Evolutionary conservation across 2,797 vertebrate species (phyloP).

Genomic region (Coracias cyanogaster): DNA sequence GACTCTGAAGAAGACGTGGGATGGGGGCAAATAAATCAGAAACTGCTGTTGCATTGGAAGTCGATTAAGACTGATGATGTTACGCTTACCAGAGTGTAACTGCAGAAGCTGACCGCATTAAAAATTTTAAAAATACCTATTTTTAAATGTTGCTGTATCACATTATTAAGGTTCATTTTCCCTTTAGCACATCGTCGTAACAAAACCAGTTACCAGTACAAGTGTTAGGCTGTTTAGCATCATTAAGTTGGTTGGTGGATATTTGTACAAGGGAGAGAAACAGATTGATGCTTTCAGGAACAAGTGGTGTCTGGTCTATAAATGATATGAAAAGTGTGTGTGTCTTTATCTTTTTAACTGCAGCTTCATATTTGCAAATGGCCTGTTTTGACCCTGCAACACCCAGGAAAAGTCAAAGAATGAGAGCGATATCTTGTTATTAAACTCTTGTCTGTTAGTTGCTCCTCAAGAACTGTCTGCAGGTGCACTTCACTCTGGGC

Average conservation of each 20-base stretch:
- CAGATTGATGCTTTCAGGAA: not conserved
- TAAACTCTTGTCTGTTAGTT: not conserved
- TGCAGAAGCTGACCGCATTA: slow-evolving; percentile 3
- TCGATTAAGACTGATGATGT: slow-evolving; percentile 36
- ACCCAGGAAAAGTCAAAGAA: not conserved
- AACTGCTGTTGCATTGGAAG: slow-evolving; percentile 22
- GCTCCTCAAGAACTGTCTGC: not conserved
- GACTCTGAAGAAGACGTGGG: slow-evolving; percentile 10
- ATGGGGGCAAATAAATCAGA: slow-evolving; percentile 47
- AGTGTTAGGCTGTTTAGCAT: not conserved
- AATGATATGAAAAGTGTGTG: not conserved
- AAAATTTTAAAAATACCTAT: not conserved
- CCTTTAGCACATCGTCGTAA: not conserved
- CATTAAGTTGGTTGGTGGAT: not conserved
- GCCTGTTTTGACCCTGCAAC: not conserved
- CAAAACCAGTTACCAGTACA: not conserved
- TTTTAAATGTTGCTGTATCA: not conserved
- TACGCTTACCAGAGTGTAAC: not conserved
- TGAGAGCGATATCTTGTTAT: not conserved
- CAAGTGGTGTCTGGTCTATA: not conserved
- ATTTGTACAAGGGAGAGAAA: not conserved
- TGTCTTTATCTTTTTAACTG: not conserved
- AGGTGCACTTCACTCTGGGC: not conserved
- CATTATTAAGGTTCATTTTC: not conserved
- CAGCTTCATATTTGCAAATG: not conserved